Base-by-base conservation (phyloP, 2,888 invertebrate genomes). In the Noctuana brunneofusca region DNA sequence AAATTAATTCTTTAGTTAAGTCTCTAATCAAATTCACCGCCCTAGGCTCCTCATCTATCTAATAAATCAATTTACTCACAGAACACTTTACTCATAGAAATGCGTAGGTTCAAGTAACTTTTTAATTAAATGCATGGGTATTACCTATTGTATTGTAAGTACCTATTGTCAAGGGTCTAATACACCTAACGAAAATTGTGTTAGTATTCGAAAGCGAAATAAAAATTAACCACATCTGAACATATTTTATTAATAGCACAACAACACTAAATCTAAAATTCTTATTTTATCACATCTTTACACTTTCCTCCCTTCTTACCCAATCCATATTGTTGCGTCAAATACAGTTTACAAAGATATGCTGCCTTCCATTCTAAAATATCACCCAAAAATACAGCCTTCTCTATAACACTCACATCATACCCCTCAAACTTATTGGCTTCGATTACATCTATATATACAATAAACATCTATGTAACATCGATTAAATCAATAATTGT, bases 341-440 rank as follows among this genome's bases (percentile, higher is more conserved):
- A 76, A 84, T 82, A 82, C 78, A 80, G 76, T 80, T 84, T 84
- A 84, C 82, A 86, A 86, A 87, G 88, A 89, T 89, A 89, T 90
- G 89, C 79, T 81, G 82, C 76, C 82, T 73, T 78, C 81, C 81
- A 63, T 71, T 81, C 83, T 82, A 87, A 88, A 88, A 90, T 90
- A 89, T 90, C 89, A 89, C 89, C 86, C 87, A 89, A 90, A 89
- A 90, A 90, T 91, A 90, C 90, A 90, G 88, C 89, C 89, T 87
- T 88, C 87, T 88, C 87, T 84, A 57, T 55, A 87, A 86, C 87
- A 83, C 79, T 81, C 87, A 84, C 84, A 83, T 81, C 87, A 84
- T 84, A 83, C 82, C n/a, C 82, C 72, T 80, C 84, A 81, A 80
- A 82, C 79, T 73, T 75, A 76, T 81, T 83, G 79, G 79, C 79